Evolutionary conservation across 2,888 invertebrate genomes (phyloP), one percentile per base, ranked within the genome.

Genomic region (Cheilosia impressa): DNA sequence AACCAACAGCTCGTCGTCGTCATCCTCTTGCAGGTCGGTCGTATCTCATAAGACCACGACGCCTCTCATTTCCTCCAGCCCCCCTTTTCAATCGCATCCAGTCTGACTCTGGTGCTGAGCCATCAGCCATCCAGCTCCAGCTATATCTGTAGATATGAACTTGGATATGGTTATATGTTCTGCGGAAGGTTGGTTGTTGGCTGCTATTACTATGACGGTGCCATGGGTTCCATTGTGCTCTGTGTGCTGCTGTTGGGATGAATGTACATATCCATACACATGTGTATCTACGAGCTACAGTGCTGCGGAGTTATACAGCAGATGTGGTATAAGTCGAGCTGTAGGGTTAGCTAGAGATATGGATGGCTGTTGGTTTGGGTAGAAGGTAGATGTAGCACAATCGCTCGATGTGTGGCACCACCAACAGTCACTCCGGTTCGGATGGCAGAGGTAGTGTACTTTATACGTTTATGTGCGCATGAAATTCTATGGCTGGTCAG

Each of bases 21-120:
- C 85, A 80, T 81, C 76, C 81, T 71, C 85, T 73, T 85, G 81
- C 85, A 81, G 85, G 85, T 77, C 85, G 85, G 76, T 85, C 81
- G 85, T 85, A 85, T 85, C 81, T 85, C 85, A 85, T 85, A 85
- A 85, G 81, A 85, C 85, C 85, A 81, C 77, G 81, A 71, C 60
- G 66, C 47, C 58, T 52, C 71, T 72, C 66, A 43, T 60, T 72
- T 38, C 68, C 65, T 77, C 60, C 58, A 45, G 55, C 58, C 27
- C 72, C 85, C 84, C 66, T 50, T 60, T 76, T 55, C 80, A 76
- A 76, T 80, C 58, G 57, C 72, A 76, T 72, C 66, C 71, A 58
- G 58, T 79, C 65, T 79, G 79, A 65, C 60, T 77, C 85, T 60
- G 84, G 58, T 85, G 76, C 66, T 72, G 76, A 71, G 66, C 81